phyloP scores from a whole-genome alignment of 2,888 invertebrate genomes.

The Andrena bucephala region DNA sequence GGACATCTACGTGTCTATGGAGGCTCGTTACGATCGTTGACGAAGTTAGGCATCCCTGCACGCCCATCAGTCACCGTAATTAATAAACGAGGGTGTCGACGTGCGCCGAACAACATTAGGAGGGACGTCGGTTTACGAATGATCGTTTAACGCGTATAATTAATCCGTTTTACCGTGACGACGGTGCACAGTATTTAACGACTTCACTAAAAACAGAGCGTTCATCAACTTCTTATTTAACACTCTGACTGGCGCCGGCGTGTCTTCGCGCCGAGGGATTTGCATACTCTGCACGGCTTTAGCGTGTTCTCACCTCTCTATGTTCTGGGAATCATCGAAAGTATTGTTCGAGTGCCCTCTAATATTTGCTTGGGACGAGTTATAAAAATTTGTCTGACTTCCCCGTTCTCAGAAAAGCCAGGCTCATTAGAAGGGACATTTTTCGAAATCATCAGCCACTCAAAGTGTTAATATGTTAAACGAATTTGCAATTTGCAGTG shows the following conservation, averaged over 20 bases:
- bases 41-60: constrained; percentile 54
- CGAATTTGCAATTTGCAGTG: too few relatives aligned
- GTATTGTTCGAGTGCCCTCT: neutral
- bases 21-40: constrained; percentile 64
- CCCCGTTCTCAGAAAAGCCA: too few relatives aligned
- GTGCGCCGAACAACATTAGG: constrained; percentile 33
- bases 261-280: too few relatives aligned
- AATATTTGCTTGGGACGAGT: too few relatives aligned
- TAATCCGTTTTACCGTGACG: constrained; percentile 24
- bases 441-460: too few relatives aligned
- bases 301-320: too few relatives aligned
- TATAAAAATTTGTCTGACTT: too few relatives aligned
- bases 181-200: neutral
- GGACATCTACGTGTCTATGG: constrained; percentile 25
- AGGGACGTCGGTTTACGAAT: constrained; percentile 45
- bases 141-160: constrained; percentile 44
- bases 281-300: too few relatives aligned
- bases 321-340: neutral
- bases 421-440: too few relatives aligned
- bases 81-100: constrained; percentile 62
- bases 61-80: constrained; percentile 55
- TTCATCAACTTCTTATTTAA: neutral
- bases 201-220: constrained; percentile 1
- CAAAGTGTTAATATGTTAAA: too few relatives aligned
- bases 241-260: too few relatives aligned